These are phyloP conservation scores for Neopelma chrysocephalum DNA, from an alignment of 2,797 vertebrate genomes.

Conservation along the genomic window DNA sequence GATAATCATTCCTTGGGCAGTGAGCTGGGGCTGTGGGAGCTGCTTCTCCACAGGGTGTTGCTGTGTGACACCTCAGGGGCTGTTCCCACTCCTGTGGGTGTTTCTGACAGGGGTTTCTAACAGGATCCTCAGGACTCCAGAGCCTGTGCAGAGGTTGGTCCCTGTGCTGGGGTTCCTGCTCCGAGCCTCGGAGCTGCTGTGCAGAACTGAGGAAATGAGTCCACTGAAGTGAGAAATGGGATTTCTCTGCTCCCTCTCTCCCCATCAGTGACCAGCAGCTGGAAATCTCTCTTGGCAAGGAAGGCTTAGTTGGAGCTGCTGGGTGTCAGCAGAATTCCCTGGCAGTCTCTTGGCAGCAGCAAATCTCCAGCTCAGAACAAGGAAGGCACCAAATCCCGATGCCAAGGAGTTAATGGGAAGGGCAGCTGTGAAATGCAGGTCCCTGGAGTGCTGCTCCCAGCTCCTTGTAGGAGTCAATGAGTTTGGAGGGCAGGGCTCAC, in stretches of 20 bases:
- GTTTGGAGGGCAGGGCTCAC: background rate
- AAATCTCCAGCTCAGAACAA: background rate
- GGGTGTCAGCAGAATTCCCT: background rate
- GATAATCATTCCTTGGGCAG: background rate
- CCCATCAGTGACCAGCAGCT: background rate
- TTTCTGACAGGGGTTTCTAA: background rate
- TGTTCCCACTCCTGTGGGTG: background rate
- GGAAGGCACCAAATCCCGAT: background rate
- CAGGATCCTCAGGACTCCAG: background rate
- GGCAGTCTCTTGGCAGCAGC: background rate
- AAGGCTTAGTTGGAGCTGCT: background rate
- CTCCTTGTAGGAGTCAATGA: background rate
- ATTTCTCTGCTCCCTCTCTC: slow-evolving; percentile 9
- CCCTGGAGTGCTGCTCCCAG: background rate
- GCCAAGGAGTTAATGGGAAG: background rate
- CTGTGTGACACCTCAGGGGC: background rate
- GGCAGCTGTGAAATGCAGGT: background rate
- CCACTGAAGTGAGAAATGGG: background rate
- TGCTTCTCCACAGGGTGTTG: background rate
- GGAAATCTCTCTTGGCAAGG: background rate
- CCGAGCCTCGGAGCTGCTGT: rapidly evolving
- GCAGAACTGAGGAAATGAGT: background rate
- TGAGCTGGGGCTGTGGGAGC: background rate
- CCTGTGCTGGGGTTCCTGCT: background rate
- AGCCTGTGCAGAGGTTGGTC: background rate